Conservation (phyloP, 2,113 vertebrate genomes). For the Peromyscus californicus region DNA sequence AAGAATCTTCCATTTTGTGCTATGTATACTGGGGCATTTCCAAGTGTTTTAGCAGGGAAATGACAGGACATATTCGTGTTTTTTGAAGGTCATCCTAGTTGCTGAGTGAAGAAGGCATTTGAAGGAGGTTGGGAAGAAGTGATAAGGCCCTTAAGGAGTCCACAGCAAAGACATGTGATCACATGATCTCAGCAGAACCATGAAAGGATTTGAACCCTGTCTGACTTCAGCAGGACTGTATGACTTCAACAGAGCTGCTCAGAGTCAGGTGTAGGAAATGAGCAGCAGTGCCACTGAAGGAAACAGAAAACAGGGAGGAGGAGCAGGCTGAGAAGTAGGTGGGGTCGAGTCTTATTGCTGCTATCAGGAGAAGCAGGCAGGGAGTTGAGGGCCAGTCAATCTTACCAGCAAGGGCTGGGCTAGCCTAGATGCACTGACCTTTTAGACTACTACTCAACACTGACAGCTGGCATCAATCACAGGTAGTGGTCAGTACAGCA, state of each 20-base stretch:
- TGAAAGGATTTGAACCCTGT: neutral
- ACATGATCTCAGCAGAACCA: neutral
- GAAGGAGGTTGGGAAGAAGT: neutral
- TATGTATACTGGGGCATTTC: neutral
- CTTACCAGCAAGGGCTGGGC: neutral
- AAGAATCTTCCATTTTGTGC: constrained; percentile 18
- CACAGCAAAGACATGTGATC: neutral
- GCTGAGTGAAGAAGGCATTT: neutral
- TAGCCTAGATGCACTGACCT: neutral
- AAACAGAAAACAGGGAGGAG: neutral
- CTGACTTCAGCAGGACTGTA: neutral
- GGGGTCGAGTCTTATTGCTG: neutral
- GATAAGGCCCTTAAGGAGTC: neutral
- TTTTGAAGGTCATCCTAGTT: constrained; percentile 64
- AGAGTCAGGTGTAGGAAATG: neutral
- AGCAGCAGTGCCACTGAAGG: neutral
- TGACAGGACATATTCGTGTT: constrained; percentile 26
- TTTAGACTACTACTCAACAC: neutral
- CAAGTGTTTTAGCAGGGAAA: constrained; percentile 26
- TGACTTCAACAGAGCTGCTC: neutral
- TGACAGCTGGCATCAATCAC: fast-evolving
- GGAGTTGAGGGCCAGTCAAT: neutral
- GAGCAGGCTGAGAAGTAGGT: neutral
- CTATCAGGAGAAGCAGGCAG: neutral
- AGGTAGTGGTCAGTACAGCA: neutral